Conservation (phyloP, 2,888 invertebrate species). For the Acanthopleura granulata region DNA sequence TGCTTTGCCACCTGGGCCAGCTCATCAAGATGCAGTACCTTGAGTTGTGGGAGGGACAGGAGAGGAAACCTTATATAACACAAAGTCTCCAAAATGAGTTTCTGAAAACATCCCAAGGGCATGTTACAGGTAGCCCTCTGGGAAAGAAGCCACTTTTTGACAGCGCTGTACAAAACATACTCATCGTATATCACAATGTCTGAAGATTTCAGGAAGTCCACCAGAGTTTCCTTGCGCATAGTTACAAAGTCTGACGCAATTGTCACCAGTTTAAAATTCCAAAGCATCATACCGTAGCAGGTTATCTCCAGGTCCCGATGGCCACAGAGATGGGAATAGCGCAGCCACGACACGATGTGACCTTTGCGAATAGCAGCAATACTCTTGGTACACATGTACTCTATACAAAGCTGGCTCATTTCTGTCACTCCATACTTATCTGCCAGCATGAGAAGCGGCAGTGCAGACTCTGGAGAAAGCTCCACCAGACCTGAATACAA, state of each 20-base stretch:
- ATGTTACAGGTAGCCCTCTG: slow-evolving; percentile 70
- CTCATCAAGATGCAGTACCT: slow-evolving; percentile 83
- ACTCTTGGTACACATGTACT: slow-evolving; percentile 89
- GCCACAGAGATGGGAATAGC: slow-evolving; percentile 88
- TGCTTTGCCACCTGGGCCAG: slow-evolving; percentile 86
- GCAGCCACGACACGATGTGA: slow-evolving; percentile 89
- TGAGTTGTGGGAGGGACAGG: slow-evolving; percentile 92
- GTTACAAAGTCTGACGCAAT: slow-evolving; percentile 84
- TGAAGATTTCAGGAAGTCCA: slow-evolving; percentile 84
- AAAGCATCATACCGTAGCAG: slow-evolving; percentile 76
- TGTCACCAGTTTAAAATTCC: slow-evolving; percentile 89
- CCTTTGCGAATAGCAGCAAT: slow-evolving; percentile 86
- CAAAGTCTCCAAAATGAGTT: slow-evolving; percentile 82
- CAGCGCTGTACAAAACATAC: slow-evolving; percentile 82
- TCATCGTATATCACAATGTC: slow-evolving; percentile 92
- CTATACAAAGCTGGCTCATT: slow-evolving; percentile 84
- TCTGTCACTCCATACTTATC: slow-evolving; percentile 97
- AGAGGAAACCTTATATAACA: slow-evolving; percentile 89
- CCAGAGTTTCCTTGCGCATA: slow-evolving; percentile 84
- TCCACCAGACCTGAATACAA: slow-evolving; percentile 92
- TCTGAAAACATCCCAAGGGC: slow-evolving; percentile 64
- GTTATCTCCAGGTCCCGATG: slow-evolving; percentile 76
- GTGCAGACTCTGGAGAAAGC: slow-evolving; percentile 85
- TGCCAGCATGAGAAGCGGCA: slow-evolving; percentile 89
- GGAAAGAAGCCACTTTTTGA: slow-evolving; percentile 83